Percentiles rank a stretch among this genome's conserved stretches.
These are phyloP conservation scores for Proisotoma minuta DNA, from an alignment of 2,888 invertebrate genomes.

Conservation along the genomic window DNA sequence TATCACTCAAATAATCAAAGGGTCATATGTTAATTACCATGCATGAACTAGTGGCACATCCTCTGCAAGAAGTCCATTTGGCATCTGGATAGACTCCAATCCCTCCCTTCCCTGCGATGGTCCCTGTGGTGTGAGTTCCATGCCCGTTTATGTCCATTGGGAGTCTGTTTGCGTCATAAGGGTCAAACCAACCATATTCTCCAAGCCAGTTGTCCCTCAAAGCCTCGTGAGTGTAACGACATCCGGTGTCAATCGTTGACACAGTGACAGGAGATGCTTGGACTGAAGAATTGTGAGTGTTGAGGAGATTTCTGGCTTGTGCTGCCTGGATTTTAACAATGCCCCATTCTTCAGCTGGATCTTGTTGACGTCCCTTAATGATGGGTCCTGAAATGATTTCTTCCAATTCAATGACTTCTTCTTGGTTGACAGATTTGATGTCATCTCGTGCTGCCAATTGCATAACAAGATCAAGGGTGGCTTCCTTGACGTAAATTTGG, in stretches of 20 bases:
- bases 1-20: neutral
- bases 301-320: neutral
- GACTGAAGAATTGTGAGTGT: neutral
- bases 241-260: slow-evolving; percentile 1
- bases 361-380: neutral
- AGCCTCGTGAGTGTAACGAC: slow-evolving; percentile 1
- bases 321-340: neutral
- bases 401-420: slow-evolving; percentile 6
- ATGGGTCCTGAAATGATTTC: neutral
- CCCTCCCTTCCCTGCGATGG: slow-evolving; percentile 8
- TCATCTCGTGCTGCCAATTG: neutral
- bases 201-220: slow-evolving; percentile 2
- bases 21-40: neutral
- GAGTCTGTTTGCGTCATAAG: neutral
- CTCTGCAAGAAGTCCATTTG: slow-evolving; percentile 12
- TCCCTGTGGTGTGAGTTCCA: slow-evolving; percentile 20
- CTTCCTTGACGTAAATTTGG: slow-evolving; percentile 11
- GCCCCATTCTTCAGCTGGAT: neutral
- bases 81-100: slow-evolving; percentile 14
- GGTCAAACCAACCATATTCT: slow-evolving; percentile 25
- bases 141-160: slow-evolving; percentile 10
- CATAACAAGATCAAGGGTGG: neutral
- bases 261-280: neutral
- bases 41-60: slow-evolving; percentile 15
- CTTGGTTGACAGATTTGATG: neutral